These are phyloP conservation scores for Pocillopora damicornis DNA, from an alignment of 64 coral and sea anemone species.

Conservation along the genomic window DNA sequence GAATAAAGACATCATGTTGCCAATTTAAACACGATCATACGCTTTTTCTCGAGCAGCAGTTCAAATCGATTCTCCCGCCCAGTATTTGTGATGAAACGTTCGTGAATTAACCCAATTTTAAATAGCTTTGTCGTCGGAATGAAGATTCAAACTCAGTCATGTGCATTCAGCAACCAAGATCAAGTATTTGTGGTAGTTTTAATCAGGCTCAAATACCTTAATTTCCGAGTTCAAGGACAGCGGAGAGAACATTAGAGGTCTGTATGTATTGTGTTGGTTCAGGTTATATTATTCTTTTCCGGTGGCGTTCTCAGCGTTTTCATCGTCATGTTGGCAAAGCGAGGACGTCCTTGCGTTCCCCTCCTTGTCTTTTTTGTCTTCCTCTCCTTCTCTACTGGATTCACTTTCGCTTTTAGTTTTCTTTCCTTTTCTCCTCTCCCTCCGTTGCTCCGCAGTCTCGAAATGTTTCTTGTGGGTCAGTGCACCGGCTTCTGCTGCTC, in stretches of 20 bases:
- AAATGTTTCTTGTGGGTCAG: conserved; percentile 40
- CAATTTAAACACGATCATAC: not conserved
- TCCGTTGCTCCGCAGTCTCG: conserved; percentile 41
- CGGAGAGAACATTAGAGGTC: not conserved
- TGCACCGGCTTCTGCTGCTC: conserved; percentile 37
- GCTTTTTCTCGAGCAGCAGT: not conserved
- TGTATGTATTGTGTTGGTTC: not conserved
- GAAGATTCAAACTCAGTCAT: not conserved
- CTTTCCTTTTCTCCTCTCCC: conserved; percentile 19
- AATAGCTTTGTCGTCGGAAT: not conserved
- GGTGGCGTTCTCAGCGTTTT: not conserved
- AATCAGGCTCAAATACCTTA: not conserved
- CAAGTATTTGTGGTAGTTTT: not conserved
- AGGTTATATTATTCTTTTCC: not conserved
- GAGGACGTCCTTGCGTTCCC: not conserved
- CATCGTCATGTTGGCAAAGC: not conserved
- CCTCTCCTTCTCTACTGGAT: not conserved
- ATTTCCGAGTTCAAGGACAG: not conserved
- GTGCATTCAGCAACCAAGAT: not conserved
- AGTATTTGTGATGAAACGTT: not conserved
- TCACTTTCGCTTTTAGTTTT: not conserved
- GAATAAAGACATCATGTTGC: no score
- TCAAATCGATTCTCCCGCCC: not conserved
- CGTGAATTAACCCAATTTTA: not conserved
- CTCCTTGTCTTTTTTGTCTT: not conserved